A percentile compares a stretch with the other conserved stretches of the same genome.
These are phyloP conservation scores for Hipposideros armiger DNA, from an alignment of 2,113 vertebrate genomes.

Conservation along the genomic window DNA sequence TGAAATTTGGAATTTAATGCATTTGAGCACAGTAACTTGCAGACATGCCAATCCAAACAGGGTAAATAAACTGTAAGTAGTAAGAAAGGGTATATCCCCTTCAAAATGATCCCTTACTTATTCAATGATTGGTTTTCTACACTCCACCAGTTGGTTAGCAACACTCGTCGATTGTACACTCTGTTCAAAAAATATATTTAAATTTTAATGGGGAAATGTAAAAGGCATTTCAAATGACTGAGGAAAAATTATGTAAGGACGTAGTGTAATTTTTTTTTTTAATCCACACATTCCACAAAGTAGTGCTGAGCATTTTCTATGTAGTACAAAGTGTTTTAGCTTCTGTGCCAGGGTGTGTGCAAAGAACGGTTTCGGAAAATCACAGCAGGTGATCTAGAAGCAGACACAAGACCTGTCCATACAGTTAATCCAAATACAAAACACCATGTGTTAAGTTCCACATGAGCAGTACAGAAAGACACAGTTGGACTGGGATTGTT, in stretches of 20 bases:
- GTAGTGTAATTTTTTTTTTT: background rate
- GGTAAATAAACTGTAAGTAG: background rate
- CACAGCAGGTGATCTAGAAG: background rate
- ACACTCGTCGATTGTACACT: background rate
- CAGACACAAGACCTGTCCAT: background rate
- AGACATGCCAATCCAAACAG: background rate
- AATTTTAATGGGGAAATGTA: background rate
- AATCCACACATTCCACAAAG: background rate
- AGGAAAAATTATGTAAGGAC: background rate
- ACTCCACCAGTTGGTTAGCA: background rate
- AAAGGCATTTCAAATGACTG: slow-evolving; percentile 18
- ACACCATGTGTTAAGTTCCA: background rate
- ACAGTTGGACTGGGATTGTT: background rate
- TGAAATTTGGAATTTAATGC: background rate
- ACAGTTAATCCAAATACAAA: background rate
- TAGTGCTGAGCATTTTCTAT: background rate
- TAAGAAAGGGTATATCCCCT: background rate
- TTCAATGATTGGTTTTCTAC: background rate
- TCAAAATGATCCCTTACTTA: slow-evolving; percentile 6
- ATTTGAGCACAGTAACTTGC: background rate
- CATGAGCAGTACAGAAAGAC: background rate
- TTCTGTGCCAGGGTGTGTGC: background rate
- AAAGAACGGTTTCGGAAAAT: background rate
- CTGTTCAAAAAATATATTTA: slow-evolving; percentile 1
- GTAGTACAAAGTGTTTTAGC: background rate